These are phyloP conservation scores for Mercenaria mercenaria DNA, from an alignment of 1,140 invertebrate genomes.

Conservation along the genomic window DNA sequence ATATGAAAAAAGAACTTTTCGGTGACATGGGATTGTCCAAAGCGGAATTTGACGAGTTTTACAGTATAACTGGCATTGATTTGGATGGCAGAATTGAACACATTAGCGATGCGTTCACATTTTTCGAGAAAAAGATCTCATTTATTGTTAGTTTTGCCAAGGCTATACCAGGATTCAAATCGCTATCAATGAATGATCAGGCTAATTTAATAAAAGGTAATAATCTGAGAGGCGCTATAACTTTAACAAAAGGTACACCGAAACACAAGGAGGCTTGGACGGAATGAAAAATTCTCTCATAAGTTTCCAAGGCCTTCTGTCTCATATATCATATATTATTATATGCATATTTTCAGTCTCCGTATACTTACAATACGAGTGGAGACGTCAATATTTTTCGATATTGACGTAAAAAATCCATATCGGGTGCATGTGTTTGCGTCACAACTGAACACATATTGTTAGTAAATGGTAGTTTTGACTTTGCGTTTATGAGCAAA, in stretches of 20 bases:
- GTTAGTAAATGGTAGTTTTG: too few relatives aligned
- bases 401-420: too few relatives aligned
- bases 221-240: too few relatives aligned
- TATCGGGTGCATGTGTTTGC: too few relatives aligned
- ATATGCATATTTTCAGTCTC: too few relatives aligned
- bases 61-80: constrained; percentile 25
- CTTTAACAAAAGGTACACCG: too few relatives aligned
- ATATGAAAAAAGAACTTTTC: neutral
- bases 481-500: too few relatives aligned
- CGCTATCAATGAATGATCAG: constrained; percentile 34
- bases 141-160: constrained; percentile 35
- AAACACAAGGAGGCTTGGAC: too few relatives aligned
- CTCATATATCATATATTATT: neutral
- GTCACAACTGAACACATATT: too few relatives aligned
- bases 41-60: constrained; percentile 20
- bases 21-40: constrained; percentile 1
- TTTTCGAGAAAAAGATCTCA: neutral
- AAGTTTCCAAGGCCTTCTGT: neutral
- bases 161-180: constrained; percentile 33
- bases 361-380: too few relatives aligned
- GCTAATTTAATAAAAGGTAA: constrained; percentile 60
- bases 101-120: neutral
- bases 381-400: too few relatives aligned
- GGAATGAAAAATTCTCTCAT: too few relatives aligned
- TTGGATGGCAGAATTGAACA: constrained; percentile 16